These are phyloP conservation scores for Galeopsomyia nigrocyanea DNA, from an alignment of 2,888 invertebrate species.

Conservation along the genomic window DNA sequence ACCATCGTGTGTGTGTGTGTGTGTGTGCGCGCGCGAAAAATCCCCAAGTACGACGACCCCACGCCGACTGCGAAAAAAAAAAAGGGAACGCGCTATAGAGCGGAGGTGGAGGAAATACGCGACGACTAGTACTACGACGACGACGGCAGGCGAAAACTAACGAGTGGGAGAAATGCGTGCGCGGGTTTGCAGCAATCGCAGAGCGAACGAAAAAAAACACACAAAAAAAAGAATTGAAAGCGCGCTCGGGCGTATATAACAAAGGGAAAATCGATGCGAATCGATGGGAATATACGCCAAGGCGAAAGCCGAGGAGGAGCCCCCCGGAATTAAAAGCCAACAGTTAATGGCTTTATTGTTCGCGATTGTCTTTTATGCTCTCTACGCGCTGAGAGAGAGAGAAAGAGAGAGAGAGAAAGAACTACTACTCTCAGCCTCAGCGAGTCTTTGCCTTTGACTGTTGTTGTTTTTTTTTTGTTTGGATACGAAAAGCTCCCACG, in stretches of 20 bases:
- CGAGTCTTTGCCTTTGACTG: no score
- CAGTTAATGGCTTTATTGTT: conserved; percentile 42
- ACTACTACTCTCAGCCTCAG: no score
- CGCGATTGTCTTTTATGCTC: conserved; percentile 26
- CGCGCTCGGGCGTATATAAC: conserved; percentile 12
- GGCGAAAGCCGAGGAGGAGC: background rate
- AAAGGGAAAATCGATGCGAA: conserved; percentile 27
- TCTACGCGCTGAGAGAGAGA: background rate
- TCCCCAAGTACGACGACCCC: conserved; percentile 37
- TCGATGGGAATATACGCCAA: conserved; percentile 19
- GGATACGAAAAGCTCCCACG: no score
- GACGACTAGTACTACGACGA: no score
- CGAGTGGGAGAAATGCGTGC: conserved; percentile 19
- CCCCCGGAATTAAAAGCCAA: conserved; percentile 28
- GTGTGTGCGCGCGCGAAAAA: conserved; percentile 22
- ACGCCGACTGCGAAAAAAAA: background rate
- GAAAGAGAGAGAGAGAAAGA: background rate
- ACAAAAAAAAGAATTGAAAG: no score
- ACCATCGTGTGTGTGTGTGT: background rate
- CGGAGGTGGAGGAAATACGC: conserved; percentile 19
- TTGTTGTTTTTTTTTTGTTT: no score
- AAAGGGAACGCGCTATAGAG: conserved; percentile 22
- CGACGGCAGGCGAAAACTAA: conserved; percentile 16
- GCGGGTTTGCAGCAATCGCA: conserved; percentile 1
- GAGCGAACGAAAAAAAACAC: no score